phyloP scores from a whole-genome alignment of 64 coral and sea anemone genomes.

The Cladopsammia gracilis region DNA sequence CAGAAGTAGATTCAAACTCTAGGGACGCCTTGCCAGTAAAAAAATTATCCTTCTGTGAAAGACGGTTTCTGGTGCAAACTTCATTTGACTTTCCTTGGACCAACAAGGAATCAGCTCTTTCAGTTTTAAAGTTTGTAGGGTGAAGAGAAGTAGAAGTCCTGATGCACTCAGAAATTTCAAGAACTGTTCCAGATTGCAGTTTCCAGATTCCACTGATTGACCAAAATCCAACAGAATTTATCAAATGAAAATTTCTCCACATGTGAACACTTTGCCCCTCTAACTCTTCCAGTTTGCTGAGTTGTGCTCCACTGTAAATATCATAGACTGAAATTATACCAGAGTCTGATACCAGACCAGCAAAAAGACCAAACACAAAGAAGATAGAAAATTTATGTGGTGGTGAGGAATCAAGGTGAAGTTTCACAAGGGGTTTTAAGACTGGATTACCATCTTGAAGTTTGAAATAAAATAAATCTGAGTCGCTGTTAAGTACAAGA shows the following conservation, averaged over 20 bases:
- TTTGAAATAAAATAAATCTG: slow-evolving; percentile 39
- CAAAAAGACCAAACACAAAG: slow-evolving; percentile 74
- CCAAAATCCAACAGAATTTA: slow-evolving; percentile 72
- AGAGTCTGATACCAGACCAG: slow-evolving; percentile 54
- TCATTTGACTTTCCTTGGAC: neutral
- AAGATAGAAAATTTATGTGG: slow-evolving; percentile 2
- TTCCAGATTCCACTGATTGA: slow-evolving; percentile 76
- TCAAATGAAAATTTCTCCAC: slow-evolving; percentile 62
- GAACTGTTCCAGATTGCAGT: slow-evolving; percentile 65
- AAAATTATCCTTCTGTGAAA: neutral
- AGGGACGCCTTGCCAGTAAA: neutral
- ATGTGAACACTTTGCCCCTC: slow-evolving; percentile 34
- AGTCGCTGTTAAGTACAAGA: slow-evolving; percentile 48
- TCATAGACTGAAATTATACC: slow-evolving; percentile 72
- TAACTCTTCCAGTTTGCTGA: slow-evolving; percentile 51
- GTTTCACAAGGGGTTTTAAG: slow-evolving; percentile 37
- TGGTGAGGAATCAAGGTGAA: neutral
- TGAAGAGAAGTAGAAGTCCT: slow-evolving; percentile 38
- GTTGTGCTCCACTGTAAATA: slow-evolving; percentile 61
- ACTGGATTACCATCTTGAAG: slow-evolving; percentile 67
- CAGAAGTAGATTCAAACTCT: neutral
- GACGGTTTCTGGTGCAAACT: neutral
- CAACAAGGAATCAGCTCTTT: neutral
- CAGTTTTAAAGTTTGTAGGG: neutral
- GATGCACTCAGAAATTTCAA: slow-evolving; percentile 71